A percentile compares a stretch with the other conserved stretches of the same genome.
Evolutionary conservation across 2,797 vertebrate species (phyloP).

Genomic region (Mormyrus hasselquistii): DNA sequence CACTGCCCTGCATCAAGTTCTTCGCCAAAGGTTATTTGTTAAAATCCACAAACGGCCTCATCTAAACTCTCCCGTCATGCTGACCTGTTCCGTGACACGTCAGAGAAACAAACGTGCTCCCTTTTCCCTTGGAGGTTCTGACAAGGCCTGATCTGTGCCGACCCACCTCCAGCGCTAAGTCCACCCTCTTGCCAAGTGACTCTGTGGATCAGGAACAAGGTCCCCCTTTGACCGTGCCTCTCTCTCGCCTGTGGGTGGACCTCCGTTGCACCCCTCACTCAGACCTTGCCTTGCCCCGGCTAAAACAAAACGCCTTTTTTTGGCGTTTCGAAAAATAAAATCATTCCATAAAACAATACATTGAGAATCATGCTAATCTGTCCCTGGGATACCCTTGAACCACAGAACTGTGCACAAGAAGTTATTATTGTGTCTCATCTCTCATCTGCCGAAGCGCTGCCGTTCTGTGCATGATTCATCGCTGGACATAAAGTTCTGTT

Average conservation of each 20-base stretch:
- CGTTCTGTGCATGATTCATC: neutral
- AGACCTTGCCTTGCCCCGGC: neutral
- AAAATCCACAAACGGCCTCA: neutral
- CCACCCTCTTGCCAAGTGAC: conserved; percentile 3
- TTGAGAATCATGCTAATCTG: neutral
- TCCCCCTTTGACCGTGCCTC: neutral
- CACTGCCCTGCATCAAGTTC: neutral
- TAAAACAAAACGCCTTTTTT: neutral
- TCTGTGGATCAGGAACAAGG: neutral
- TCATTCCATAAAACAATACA: neutral
- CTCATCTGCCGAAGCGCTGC: neutral
- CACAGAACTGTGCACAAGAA: neutral
- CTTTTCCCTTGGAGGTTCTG: neutral
- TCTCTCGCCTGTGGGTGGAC: neutral
- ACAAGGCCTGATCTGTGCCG: neutral
- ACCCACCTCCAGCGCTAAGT: neutral
- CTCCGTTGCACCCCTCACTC: neutral
- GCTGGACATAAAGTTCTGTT: neutral
- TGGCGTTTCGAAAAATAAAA: neutral
- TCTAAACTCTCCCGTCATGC: neutral
- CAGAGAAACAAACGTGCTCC: too few relatives aligned
- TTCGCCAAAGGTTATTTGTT: neutral
- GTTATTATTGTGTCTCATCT: neutral
- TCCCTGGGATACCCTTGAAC: neutral
- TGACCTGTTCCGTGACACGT: neutral